Percentiles rank a stretch among this genome's conserved stretches.
Conservation (phyloP, 2,113 vertebrate genomes). For the Garra rufa region DNA sequence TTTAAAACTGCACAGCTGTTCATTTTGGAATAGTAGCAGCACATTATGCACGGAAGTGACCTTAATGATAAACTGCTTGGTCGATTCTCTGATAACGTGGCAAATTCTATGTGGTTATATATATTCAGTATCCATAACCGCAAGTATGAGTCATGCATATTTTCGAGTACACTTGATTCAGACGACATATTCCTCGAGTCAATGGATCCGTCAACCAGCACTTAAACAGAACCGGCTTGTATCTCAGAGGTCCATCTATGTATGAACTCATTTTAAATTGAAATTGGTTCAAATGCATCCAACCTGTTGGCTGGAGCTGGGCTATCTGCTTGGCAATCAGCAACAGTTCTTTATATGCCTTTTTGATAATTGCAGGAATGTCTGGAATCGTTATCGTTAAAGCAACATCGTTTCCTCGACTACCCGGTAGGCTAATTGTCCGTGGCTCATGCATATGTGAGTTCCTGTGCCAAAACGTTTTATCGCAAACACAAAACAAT, state of each 20-base stretch:
- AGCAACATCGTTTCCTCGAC: conserved; percentile 54
- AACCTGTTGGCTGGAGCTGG: conserved; percentile 36
- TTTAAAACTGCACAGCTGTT: not conserved
- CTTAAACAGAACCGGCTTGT: conserved; percentile 7
- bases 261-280: conserved; percentile 44
- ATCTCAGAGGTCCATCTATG: conserved; percentile 25
- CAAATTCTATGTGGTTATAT: not conserved
- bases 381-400: conserved; percentile 63
- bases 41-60: not conserved
- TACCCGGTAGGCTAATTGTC: conserved; percentile 24
- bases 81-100: not conserved
- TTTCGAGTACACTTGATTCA: not conserved
- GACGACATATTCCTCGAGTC: not conserved
- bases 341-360: conserved; percentile 49
- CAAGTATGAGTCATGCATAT: not conserved
- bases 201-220: not conserved
- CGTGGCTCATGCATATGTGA: not conserved
- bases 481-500: conserved; percentile 59
- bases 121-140: not conserved
- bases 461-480: conserved; percentile 37
- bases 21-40: not conserved
- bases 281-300: conserved; percentile 49
- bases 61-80: not conserved
- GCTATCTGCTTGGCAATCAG: conserved; percentile 57
- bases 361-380: conserved; percentile 61